Conservation (phyloP, 2,113 vertebrate species). For the Urocynchramus pylzowi region DNA sequence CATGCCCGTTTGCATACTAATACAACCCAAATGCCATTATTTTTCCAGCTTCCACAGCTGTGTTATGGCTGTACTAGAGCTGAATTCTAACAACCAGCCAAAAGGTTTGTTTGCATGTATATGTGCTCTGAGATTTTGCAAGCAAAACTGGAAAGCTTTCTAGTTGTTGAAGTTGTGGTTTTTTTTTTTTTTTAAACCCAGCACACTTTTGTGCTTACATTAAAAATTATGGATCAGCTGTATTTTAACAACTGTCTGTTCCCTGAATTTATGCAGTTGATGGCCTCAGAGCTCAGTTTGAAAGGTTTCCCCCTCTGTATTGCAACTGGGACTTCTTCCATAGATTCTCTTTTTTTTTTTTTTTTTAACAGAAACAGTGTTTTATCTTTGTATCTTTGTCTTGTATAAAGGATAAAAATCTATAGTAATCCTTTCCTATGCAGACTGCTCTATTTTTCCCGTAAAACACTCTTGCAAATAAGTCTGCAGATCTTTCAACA, state of each 20-base stretch:
- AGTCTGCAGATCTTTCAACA: slow-evolving; percentile 75
- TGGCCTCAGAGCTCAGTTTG: slow-evolving; percentile 57
- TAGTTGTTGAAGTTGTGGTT: slow-evolving; percentile 17
- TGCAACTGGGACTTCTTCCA: slow-evolving; percentile 65
- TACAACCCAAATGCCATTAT: slow-evolving; percentile 46
- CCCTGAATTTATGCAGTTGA: slow-evolving; percentile 50
- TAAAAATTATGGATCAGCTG: slow-evolving; percentile 55
- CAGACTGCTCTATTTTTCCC: slow-evolving; percentile 70
- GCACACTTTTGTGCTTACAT: slow-evolving; percentile 39
- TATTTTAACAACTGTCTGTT: slow-evolving; percentile 61
- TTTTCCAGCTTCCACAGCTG: slow-evolving; percentile 65
- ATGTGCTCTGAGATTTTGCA: slow-evolving; percentile 28
- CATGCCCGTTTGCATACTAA: slow-evolving; percentile 58
- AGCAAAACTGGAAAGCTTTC: slow-evolving; percentile 45
- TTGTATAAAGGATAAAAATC: slow-evolving; percentile 73
- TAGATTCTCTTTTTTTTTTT: not conserved
- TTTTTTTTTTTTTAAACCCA: not conserved
- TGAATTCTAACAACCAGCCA: slow-evolving; percentile 66
- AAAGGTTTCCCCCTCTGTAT: slow-evolving; percentile 48
- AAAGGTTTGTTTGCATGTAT: slow-evolving; percentile 65
- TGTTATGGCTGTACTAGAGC: slow-evolving; percentile 64
- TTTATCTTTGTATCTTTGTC: slow-evolving; percentile 76
- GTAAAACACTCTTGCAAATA: slow-evolving; percentile 80
- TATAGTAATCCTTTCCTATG: slow-evolving; percentile 73
- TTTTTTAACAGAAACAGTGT: slow-evolving; percentile 33